phyloP scores from a whole-genome alignment of 2,113 vertebrate genomes.

The Tenebrosternarchus preto region DNA sequence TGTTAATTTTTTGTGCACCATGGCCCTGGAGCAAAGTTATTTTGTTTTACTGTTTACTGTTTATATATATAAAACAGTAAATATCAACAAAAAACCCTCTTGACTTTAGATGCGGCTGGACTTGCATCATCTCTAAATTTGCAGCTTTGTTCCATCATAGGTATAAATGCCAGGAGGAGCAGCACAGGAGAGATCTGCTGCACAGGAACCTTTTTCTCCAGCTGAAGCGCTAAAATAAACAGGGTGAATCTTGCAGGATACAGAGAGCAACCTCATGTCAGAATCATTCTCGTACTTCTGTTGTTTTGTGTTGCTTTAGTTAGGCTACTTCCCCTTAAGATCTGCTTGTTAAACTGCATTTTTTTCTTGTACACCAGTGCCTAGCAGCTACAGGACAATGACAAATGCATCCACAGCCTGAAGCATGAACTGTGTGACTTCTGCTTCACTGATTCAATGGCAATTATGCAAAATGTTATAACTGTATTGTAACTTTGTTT shows the following conservation, averaged over 20 bases:
- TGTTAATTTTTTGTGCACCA: too few relatives aligned
- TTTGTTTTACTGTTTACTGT: too few relatives aligned
- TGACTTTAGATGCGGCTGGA: too few relatives aligned
- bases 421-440: background rate
- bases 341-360: slow-evolving; percentile 29
- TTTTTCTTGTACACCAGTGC: background rate
- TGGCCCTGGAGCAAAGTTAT: too few relatives aligned
- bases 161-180: too few relatives aligned
- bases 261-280: background rate
- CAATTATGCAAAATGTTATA: too few relatives aligned
- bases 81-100: too few relatives aligned
- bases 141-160: background rate
- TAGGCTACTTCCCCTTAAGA: background rate
- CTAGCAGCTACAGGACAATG: background rate
- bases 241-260: background rate
- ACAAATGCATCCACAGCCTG: background rate
- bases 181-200: too few relatives aligned
- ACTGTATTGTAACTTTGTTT: too few relatives aligned
- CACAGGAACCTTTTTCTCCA: background rate
- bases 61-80: too few relatives aligned
- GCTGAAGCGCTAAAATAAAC: background rate
- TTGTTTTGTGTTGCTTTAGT: background rate
- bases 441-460: background rate
- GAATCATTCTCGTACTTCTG: background rate
- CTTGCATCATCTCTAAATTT: background rate